Base-by-base conservation (phyloP, 1,140 invertebrate species). In the Zaprionus kolodkinae region DNA sequence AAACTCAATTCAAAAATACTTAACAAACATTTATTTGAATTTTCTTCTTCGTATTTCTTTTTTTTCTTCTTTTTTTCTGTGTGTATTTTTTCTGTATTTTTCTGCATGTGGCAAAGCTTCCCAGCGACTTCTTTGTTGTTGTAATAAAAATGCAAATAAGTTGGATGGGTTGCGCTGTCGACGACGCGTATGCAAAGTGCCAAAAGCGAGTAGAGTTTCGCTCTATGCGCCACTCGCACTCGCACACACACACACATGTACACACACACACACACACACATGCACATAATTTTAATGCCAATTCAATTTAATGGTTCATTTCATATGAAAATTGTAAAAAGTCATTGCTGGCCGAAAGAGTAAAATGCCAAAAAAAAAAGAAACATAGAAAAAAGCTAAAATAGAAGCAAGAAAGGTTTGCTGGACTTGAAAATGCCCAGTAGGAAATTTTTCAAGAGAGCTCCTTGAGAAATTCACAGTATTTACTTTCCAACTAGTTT, bases 261-360 rank as follows among this genome's bases (percentile, higher is more conserved):
- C 11, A 4, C 27, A 63, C 57, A 59, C 59, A 59, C 76, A 67
- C 60, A 36, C 17, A 59, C 57, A 66, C 64, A 71, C 79, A 81
- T 79, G 59, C 81, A 81, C 81, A 89, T 89, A 85, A 89, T 89
- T 89, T 89, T 89, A 89, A 89, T 89, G 85, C 85, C 85, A 89
- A 89, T 89, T 89, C 85, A 89, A 89, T 89, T 89, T 89, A 89
- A 89, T 89, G 85, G 85, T 89, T 89, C 85, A 88, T 88, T 88
- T 88, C 85, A 89, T 89, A 89, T 89, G 85, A 89, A 89, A 89
- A 89, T 89, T 89, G 85, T 89, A 89, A 89, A 88, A 89, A 89
- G 85, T 85, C 85, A 89, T 89, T 85, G 84, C 85, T 79, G 83
- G 81, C 78, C 77, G 64, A 88, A 75, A 83, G 86, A 80, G 73